Conservation (phyloP, 2,888 invertebrate genomes). For the Trachelus stipa region DNA sequence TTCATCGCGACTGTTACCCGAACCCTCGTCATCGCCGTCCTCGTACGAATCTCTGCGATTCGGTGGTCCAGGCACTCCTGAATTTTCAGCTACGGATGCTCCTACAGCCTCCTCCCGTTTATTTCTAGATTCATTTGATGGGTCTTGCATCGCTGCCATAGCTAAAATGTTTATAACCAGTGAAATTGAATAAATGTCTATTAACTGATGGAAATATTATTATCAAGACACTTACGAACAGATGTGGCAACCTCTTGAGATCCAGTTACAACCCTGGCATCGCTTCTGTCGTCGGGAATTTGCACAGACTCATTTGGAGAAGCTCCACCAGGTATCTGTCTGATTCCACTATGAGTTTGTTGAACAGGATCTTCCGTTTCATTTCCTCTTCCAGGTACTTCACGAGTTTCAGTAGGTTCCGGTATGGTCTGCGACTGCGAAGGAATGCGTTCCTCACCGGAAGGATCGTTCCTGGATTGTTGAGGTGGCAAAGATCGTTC, state of each 20-base stretch:
- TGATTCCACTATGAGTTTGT: conserved; percentile 43
- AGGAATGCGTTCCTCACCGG: conserved; percentile 54
- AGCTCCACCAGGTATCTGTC: conserved; percentile 60
- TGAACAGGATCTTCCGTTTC: conserved; percentile 47
- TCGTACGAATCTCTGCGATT: conserved; percentile 61
- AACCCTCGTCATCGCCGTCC: conserved; percentile 61
- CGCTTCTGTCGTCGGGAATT: conserved; percentile 49
- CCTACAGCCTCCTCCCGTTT: conserved; percentile 64
- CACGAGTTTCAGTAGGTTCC: conserved; percentile 51
- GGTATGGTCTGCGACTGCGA: conserved; percentile 39
- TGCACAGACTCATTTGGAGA: conserved; percentile 55
- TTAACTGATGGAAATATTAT: not conserved
- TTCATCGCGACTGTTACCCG: conserved; percentile 59
- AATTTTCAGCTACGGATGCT: conserved; percentile 53
- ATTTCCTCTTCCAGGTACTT: conserved; percentile 58
- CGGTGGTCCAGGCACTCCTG: conserved; percentile 43
- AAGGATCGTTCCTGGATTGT: conserved; percentile 60
- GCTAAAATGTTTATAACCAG: conserved; percentile 32
- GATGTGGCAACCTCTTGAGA: conserved; percentile 53
- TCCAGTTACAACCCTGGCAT: conserved; percentile 59
- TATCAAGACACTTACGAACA: conserved; percentile 40
- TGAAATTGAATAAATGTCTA: not conserved
- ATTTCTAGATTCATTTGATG: conserved; percentile 48
- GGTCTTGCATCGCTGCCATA: conserved; percentile 46
- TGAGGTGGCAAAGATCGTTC: conserved; percentile 57